Evolutionary conservation across 2,888 invertebrate genomes (phyloP), one percentile per base, ranked within the genome.

Genomic region (Agrochola lychnidis): DNA sequence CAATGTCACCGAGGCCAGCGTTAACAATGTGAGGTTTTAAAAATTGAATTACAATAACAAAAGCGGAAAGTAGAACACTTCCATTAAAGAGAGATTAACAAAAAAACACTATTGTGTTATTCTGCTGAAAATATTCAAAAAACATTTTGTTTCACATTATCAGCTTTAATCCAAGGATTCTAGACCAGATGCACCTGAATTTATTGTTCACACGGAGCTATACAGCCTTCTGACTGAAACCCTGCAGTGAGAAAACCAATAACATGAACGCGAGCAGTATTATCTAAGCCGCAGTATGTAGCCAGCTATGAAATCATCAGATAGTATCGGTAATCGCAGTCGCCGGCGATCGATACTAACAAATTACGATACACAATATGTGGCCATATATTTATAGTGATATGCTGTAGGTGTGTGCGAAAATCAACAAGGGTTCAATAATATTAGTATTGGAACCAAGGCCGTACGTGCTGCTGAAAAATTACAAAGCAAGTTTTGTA

Each of bases 41-140:
- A 73, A 85, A 76, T 63, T 70, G 57, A 82, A 82, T 75, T 72
- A 85, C 56, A 76, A 85, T 75, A 71, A 81, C 82, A 82, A 84
- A 81, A 70, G 71, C 64, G 59, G 45, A 72, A 85, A 85, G 76
- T 81, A 62, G 76, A 62, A 75, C 71, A 45, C 22, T 64, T 56
- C 7, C 57, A 84, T 69, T 71, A 75, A 53, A 75, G 61, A 45
- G 64, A 75, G 71, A 81, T 76, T 85, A 82, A 81, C 68, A 57
- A 69, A 56, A 30, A 70, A 63, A 75, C 56, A 71, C 48, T 71
- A 66, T 75, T 81, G 45, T 70, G 40, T 12, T 36, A 40, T 57
- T 56, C 36, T 25, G 64, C 22, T 40, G 14, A 69, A 73, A 66
- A 72, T 42, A 68, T n/a, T 48, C 4, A n/a, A 40, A 64, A 76